phyloP scores from a whole-genome alignment of 2,797 vertebrate species.

The Oreonectes daqikongensis region DNA sequence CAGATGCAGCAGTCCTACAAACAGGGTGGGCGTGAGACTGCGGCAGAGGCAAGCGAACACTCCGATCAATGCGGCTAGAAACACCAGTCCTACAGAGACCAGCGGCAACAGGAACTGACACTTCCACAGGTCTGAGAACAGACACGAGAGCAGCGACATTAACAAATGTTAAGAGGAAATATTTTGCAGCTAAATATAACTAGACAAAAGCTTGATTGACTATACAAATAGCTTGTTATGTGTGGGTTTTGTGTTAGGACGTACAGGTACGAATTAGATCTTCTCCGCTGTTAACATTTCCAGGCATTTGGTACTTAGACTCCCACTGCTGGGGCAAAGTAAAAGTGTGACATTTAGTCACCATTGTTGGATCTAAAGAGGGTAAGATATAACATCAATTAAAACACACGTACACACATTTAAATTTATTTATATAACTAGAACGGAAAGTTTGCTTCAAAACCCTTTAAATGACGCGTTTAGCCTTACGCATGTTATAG shows the following conservation, averaged over 20 bases:
- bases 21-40: constrained; percentile 89
- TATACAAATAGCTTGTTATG: neutral
- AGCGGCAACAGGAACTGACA: constrained; percentile 91
- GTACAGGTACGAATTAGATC: constrained; percentile 92
- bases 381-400: neutral
- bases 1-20: constrained; percentile 88
- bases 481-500: too few relatives aligned
- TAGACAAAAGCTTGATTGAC: neutral
- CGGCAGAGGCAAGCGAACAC: constrained; percentile 92
- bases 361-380: constrained; percentile 73
- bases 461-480: too few relatives aligned
- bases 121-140: constrained; percentile 84
- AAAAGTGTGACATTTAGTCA: constrained; percentile 83
- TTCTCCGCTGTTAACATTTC: constrained; percentile 79
- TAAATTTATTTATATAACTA: too few relatives aligned
- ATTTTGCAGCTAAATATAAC: neutral
- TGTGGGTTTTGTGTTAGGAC: constrained; percentile 60
- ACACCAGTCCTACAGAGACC: constrained; percentile 90
- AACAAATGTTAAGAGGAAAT: neutral
- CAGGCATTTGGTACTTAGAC: constrained; percentile 79
- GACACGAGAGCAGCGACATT: neutral
- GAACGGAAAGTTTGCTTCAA: too few relatives aligned
- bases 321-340: constrained; percentile 88
- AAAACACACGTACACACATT: neutral
- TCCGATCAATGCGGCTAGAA: constrained; percentile 88